phyloP scores from a whole-genome alignment of 1,140 invertebrate species.

The Elymnias hypermnestra region DNA sequence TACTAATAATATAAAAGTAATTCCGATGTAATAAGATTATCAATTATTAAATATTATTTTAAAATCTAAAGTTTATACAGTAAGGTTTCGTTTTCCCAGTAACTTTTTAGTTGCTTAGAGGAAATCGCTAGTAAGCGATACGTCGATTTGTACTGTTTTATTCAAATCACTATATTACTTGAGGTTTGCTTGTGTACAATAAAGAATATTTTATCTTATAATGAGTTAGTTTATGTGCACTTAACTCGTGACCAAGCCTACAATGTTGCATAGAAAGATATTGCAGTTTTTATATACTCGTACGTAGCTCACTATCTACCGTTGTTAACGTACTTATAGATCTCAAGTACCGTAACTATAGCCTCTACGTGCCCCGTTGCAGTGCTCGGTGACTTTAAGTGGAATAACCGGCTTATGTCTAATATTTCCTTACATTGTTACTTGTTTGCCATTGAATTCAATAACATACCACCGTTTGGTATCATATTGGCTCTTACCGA shows the following conservation, averaged over 20 bases:
- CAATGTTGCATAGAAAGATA: background rate
- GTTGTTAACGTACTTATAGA: slow-evolving; percentile 22
- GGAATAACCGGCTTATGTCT: slow-evolving; percentile 46
- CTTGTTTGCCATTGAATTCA: slow-evolving; percentile 36
- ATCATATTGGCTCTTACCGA: slow-evolving; percentile 14
- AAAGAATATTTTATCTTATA: slow-evolving; percentile 4
- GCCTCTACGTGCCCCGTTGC: slow-evolving; percentile 39
- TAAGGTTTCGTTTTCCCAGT: too few species aligned
- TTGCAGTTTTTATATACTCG: slow-evolving; percentile 16
- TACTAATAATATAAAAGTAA: too few species aligned
- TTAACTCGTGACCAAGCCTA: background rate
- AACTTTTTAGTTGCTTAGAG: too few species aligned
- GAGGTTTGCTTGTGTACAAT: too few species aligned
- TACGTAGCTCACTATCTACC: slow-evolving; percentile 18
- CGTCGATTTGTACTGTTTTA: background rate
- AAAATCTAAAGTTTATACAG: too few species aligned
- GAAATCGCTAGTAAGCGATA: too few species aligned
- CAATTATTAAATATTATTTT: too few species aligned
- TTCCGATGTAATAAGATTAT: too few species aligned
- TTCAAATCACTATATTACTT: too few species aligned
- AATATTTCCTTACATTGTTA: slow-evolving; percentile 44
- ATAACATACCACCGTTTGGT: slow-evolving; percentile 15
- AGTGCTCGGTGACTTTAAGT: slow-evolving; percentile 27
- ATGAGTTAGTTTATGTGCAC: background rate
- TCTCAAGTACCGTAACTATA: slow-evolving; percentile 54